phyloP scores from a whole-genome alignment of 1,140 invertebrate genomes.

The Drosophila fuyamai region DNA sequence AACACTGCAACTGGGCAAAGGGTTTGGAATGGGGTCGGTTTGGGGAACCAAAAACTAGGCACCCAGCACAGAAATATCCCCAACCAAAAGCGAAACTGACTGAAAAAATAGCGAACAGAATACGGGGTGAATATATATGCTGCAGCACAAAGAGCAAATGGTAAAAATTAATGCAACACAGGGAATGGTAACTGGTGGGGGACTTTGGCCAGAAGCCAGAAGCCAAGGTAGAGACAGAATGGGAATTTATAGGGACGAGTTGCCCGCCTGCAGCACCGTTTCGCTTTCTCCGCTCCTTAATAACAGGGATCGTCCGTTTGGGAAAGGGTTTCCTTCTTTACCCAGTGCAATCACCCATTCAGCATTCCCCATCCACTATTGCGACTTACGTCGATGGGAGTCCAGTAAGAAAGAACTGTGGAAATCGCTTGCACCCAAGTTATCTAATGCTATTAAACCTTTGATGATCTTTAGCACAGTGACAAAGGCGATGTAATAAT shows the following conservation, averaged over 20 bases:
- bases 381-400: constrained; percentile 13
- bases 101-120: constrained; percentile 35
- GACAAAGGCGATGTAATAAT: not conserved
- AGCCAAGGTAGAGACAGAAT: constrained; percentile 43
- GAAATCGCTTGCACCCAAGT: not conserved
- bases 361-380: not conserved
- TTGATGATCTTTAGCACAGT: not conserved
- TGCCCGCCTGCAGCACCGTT: constrained; percentile 6
- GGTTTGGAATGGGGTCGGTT: not conserved
- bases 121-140: constrained; percentile 21
- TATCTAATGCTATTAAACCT: constrained; percentile 1
- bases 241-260: constrained; percentile 28
- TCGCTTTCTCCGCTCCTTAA: constrained; percentile 20
- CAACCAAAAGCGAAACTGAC: constrained; percentile 20
- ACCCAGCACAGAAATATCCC: constrained; percentile 38
- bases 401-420: constrained; percentile 11
- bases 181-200: constrained; percentile 22
- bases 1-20: constrained; percentile 31
- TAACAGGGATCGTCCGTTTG: constrained; percentile 12
- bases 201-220: constrained; percentile 51
- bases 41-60: constrained; percentile 27
- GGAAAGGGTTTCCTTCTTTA: not conserved
- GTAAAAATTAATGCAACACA: constrained; percentile 63
- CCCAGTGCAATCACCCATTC: not conserved
- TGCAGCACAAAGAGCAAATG: constrained; percentile 63